Evolutionary conservation across 2,113 vertebrate species (phyloP), one percentile per base, ranked within the genome.

Genomic region (Lophochroa leadbeateri): DNA sequence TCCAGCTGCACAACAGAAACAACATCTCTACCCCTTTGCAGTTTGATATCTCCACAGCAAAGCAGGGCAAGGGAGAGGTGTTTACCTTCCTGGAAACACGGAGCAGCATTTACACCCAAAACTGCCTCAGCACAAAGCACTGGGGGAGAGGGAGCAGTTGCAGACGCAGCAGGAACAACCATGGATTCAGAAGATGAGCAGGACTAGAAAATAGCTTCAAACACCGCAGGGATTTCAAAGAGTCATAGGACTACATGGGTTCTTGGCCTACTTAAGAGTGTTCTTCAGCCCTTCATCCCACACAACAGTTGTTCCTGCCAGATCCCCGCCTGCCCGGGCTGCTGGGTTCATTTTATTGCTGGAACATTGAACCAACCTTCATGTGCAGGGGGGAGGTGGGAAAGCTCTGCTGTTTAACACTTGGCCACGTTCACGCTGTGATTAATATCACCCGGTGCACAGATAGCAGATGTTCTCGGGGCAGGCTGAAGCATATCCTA

Each of bases 401-500:
- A 87, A 78, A 82, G 79, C 71, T 91, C 74, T 85, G 67, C 94
- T 0, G n/a, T 72, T 82, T 69, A 81, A 47, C 82, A 67, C 95
- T 96, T 94, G 95, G 94, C 93, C 1, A 8, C 2, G 2, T 15
- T 90, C 88, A n/a, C 0, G 67, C 92, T 89, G 80, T 93, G 96
- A 97, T 96, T 96, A 96, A 88, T 83, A 93, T 94, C 95, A 88
- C 89, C 81, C 92, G 2, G 47, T 37, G 33, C 72, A 78, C 79
- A 84, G 89, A 96, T 87, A 88, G 72, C 95, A 96, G 94, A 96
- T 96, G 87, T 95, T 93, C 84, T 90, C 7, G 0, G 88, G 89
- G 92, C 93, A 96, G 97, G 95, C 96, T 91, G 92, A 6, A 94
- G 95, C 96, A 3, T 52, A 96, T 97, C 94, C 93, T 86, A 94